Evolutionary conservation across 1,140 invertebrate genomes (phyloP).

Genomic region (Caerostris extrusa): DNA sequence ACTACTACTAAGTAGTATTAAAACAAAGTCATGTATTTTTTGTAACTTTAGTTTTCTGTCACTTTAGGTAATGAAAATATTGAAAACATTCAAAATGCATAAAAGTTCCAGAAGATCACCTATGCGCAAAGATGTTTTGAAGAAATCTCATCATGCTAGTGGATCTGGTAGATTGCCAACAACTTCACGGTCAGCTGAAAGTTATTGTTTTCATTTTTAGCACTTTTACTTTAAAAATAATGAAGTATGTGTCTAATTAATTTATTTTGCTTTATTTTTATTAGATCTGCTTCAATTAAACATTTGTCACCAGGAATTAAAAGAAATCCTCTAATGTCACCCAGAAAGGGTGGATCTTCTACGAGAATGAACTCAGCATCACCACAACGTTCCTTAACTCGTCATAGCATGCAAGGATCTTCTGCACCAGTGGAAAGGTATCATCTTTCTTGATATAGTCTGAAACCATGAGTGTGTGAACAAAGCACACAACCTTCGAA

Average conservation of each 20-base stretch:
- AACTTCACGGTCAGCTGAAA: not conserved
- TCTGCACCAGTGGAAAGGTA: conserved; percentile 61
- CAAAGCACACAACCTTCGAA: conserved; percentile 40
- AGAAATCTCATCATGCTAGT: not conserved
- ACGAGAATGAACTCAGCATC: conserved; percentile 46
- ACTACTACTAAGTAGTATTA: no score
- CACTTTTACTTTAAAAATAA: not conserved
- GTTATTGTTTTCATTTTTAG: not conserved
- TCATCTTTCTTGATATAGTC: conserved; percentile 59
- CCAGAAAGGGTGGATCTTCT: conserved; percentile 44
- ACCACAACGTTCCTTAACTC: conserved; percentile 53
- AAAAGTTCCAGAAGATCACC: not conserved
- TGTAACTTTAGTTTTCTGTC: no score
- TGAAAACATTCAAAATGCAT: not conserved
- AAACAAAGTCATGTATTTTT: no score
- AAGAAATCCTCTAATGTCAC: not conserved
- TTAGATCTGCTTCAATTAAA: not conserved
- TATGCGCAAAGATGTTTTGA: not conserved
- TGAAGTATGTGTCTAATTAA: not conserved
- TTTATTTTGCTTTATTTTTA: conserved; percentile 11
- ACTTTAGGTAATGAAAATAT: not conserved
- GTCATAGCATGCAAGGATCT: conserved; percentile 36
- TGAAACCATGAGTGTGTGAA: conserved; percentile 1
- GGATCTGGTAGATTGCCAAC: not conserved
- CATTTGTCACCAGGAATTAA: conserved; percentile 52